Base-by-base conservation (phyloP, 2,797 vertebrate genomes). In the Pangasius djambal region DNA sequence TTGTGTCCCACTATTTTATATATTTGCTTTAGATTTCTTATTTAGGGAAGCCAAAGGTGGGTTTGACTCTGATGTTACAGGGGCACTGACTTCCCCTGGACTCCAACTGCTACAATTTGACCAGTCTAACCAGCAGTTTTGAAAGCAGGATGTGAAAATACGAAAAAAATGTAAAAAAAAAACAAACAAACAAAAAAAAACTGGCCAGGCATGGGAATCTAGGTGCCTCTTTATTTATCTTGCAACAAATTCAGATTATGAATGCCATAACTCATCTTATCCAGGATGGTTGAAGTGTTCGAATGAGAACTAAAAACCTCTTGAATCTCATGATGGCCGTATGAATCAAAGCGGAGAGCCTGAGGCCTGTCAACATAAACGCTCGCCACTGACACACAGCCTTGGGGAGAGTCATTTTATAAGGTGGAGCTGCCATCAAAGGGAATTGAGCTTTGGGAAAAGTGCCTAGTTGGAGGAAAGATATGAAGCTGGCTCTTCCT, bases 251-350 rank as follows among this genome's bases (percentile, higher is more conserved):
- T 77, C 79, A 63, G 40, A 83, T 77, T 57, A 89, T 77, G 72
- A 84, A 87, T 18, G 16, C 37, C 4, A 6, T 87, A 77, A 87
- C 72, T 89, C 89, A 87, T 87, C n/a, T 79, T 37, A 87, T 52
- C 12, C 48, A 34, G 79, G 72, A 83, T 75, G 67, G 70, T 59
- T 77, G 95, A 97, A 96, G 96, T 96, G 97, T 96, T 97, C 94
- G 96, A 96, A 96, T 95, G 95, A 96, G 95, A 96, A 95, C 95
- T 94, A 95, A 96, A 96, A 87, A 48, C 67, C 87, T 83, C 61
- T 89, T 86, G 74, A 86, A 88, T 90, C 83, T 52, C 74, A 81
- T 88, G 81, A 75, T 50, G 79, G 70, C 75, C 69, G 13, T 63
- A 92, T 88, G 75, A 89, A 85, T 92, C 89, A 92, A 87, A 75